phyloP scores from a whole-genome alignment of 2,113 vertebrate species.

The Mohoua ochrocephala region DNA sequence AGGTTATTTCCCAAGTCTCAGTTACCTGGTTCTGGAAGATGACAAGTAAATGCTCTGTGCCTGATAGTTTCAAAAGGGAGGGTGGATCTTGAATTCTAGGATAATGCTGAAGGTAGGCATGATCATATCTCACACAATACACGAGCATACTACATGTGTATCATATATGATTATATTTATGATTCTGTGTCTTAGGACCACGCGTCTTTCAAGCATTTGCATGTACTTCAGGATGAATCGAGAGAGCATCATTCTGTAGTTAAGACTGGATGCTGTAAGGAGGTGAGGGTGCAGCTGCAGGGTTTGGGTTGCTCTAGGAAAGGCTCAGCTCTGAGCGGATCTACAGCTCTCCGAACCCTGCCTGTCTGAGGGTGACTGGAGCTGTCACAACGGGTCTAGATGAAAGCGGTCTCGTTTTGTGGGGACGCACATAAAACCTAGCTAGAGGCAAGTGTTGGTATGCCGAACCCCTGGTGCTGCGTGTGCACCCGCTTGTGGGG shows the following conservation, averaged over 20 bases:
- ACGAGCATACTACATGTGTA: fast-evolving
- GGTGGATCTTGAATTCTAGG: not conserved
- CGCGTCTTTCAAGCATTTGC: not conserved
- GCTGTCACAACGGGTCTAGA: not conserved
- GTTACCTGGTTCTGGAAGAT: not conserved
- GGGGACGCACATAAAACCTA: not conserved
- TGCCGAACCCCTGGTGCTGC: not conserved
- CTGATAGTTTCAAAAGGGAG: not conserved
- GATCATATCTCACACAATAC: fast-evolving
- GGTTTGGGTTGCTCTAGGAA: not conserved
- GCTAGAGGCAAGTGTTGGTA: not conserved
- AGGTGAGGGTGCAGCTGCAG: not conserved
- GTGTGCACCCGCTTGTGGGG: not conserved
- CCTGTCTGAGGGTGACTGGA: not conserved
- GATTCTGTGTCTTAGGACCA: not conserved
- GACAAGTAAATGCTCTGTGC: not conserved
- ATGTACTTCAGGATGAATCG: fast-evolving
- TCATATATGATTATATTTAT: not conserved
- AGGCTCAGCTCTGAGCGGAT: too few relatives aligned
- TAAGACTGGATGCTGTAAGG: fast-evolving
- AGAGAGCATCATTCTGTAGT: too few relatives aligned
- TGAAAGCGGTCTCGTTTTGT: not conserved
- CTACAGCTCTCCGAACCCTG: not conserved
- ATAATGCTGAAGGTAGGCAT: not conserved
- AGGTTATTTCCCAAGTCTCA: not conserved